Evolutionary conservation across 2,888 invertebrate genomes (phyloP), one percentile per base, ranked within the genome.

Genomic region (Drosophila yooni): DNA sequence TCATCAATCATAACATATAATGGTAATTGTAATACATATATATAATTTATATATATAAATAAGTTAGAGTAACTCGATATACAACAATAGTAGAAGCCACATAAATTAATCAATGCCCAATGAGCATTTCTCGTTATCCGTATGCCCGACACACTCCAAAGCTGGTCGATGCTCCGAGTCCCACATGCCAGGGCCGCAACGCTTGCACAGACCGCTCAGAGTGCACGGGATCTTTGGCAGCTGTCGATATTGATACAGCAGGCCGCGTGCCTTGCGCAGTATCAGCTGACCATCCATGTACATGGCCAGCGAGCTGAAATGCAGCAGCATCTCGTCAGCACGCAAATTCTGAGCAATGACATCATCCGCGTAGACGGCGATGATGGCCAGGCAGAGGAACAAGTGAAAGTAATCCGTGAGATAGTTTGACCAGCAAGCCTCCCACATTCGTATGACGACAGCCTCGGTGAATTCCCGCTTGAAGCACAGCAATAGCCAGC

Each of bases 401-500:
- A 99, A 94, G 92, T 99, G 98, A 94, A 99, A 99, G 93, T 98
- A 98, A 92, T 98, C 98, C 0, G 99, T 99, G 91, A 98, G 95
- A 93, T 98, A 98, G 94, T 98, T 98, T 0, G 98, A 97, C 99
- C 99, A 99, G 93, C 99, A 99, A 3, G 98, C 97, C 94, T 99
- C 98, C 98, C 98, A 98, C 96, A 98, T 98, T 38, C 96, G 94
- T 52, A 98, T 94, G 0, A 98, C 98, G 43, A 97, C 97, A 18
- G 96, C 95, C 92, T 98, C 98, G 0, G 97, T 96, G 91, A 98
- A 98, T 93, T 98, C 98, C 1, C 98, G 94, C 89, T 98, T 97
- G 94, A 99, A 98, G 92, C 98, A 98, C 95, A 99, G 93, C 71
- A 99, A 94, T 87, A 99, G 97, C 99, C 99, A 99, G 73, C 99